Percentiles rank a stretch among this genome's conserved stretches.
These are phyloP conservation scores for Ophion obscuratus DNA, from an alignment of 2,888 invertebrate genomes.

Conservation along the genomic window DNA sequence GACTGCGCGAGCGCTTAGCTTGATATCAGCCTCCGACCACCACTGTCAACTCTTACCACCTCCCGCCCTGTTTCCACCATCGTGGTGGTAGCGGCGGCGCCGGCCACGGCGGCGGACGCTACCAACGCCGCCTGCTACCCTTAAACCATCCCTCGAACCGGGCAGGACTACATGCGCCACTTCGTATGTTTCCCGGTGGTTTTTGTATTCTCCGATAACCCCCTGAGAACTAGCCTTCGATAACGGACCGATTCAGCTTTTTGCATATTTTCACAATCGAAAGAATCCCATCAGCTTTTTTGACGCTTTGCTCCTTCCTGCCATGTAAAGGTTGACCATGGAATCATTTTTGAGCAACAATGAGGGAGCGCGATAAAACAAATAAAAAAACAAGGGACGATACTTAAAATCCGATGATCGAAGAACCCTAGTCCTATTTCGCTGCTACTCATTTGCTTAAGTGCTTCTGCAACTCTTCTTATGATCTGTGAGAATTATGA, in stretches of 20 bases:
- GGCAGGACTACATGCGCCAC: constrained; percentile 61
- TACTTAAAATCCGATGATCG: too few species aligned
- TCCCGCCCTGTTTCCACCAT: constrained; percentile 63
- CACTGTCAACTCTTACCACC: constrained; percentile 76
- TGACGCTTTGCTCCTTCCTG: background rate
- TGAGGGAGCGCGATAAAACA: background rate
- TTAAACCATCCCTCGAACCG: constrained; percentile 59
- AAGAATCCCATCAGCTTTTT: background rate
- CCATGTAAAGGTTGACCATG: background rate
- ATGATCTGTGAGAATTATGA: too few species aligned
- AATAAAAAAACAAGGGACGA: too few species aligned
- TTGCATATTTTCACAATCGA: background rate
- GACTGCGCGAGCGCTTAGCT: constrained; percentile 82
- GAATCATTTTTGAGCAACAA: background rate
- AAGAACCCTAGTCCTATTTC: too few species aligned
- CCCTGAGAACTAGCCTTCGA: background rate
- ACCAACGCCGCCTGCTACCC: constrained; percentile 59
- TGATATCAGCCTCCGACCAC: constrained; percentile 79
- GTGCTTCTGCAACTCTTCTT: too few species aligned
- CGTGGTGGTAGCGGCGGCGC: constrained; percentile 58
- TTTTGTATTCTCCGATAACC: background rate
- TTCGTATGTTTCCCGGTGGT: constrained; percentile 12
- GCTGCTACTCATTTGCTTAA: too few species aligned
- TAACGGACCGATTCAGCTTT: constrained; percentile 2
- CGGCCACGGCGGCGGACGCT: constrained; percentile 50